Conservation (phyloP, 2,113 vertebrate species). For the Ginglymostoma cirratum region DNA sequence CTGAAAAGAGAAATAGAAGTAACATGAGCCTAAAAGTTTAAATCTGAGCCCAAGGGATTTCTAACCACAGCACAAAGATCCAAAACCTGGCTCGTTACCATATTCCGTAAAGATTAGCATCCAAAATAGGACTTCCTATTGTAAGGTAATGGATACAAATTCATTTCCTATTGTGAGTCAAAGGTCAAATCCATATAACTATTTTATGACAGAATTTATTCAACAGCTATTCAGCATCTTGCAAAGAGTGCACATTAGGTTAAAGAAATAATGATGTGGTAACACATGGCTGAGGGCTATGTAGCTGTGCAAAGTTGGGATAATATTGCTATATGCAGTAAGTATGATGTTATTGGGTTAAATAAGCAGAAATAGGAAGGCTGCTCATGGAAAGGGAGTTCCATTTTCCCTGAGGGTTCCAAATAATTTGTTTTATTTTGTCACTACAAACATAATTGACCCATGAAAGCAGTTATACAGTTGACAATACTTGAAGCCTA, state of each 20-base stretch:
- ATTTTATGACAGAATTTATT: constrained; percentile 16
- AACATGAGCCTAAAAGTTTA: constrained; percentile 3
- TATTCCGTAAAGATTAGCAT: background rate
- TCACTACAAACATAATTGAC: background rate
- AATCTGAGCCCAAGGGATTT: background rate
- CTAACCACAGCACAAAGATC: background rate
- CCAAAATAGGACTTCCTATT: constrained; percentile 27
- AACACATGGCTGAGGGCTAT: background rate
- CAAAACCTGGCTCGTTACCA: background rate
- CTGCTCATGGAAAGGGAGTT: background rate
- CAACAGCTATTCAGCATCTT: background rate
- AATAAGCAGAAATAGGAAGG: background rate
- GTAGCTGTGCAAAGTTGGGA: background rate
- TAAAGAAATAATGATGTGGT: constrained; percentile 4
- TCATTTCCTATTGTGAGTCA: background rate
- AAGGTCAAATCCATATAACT: background rate
- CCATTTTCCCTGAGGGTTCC: background rate
- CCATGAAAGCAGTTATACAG: background rate
- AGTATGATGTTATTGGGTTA: background rate
- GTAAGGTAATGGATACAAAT: background rate
- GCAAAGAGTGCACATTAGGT: background rate
- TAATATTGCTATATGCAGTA: background rate
- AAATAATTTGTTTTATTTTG: constrained; percentile 5
- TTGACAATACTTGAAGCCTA: background rate
- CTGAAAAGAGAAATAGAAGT: background rate